Base-by-base conservation (phyloP, 2,113 vertebrate species). In the Enhydra lutris region DNA sequence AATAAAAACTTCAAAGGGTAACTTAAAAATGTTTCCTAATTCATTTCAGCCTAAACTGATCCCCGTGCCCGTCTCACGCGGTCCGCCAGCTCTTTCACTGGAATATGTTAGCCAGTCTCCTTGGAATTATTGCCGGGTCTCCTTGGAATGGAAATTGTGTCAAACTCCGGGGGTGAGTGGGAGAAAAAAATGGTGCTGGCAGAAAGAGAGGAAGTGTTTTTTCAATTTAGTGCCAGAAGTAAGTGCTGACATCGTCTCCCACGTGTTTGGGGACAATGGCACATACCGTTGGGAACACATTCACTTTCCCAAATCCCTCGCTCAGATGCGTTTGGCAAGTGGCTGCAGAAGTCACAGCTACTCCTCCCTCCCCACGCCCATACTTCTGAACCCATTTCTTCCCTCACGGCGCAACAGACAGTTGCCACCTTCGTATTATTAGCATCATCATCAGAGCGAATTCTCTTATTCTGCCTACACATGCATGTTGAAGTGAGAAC, bases 81-180 rank as follows among this genome's bases (percentile, higher is more conserved):
- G 42, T 59, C 71, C 0, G n/a, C 79, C 73, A 24, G 65, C 86
- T 61, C 74, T 65, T 71, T 89, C 74, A 6, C 45, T 78, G 63
- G 69, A 89, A 92, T 88, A 79, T 57, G 57, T 94, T 61, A 4
- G 76, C 93, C 89, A 81, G 96, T 55, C 93, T 94, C 55, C 73
- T 59, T 84, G 89, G 96, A 94, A 74, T 96, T 79, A n/a, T 80
- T 89, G 65, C 79, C 7, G 18, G 23, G 88, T 69, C 80, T 93
- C 59, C 78, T 92, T 79, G 84, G 96, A 94, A 76, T 94, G 79
- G 95, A 97, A 97, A 96, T 89, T n/a, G 81, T 94, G 89, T 91
- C 78, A 50, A 86, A 87, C 97, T 94, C 76, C 26, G 4, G 71
- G 92, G 93, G 50, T 80, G 52, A 94, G 85, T 47, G 39, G 78